phyloP scores from a whole-genome alignment of 2,113 vertebrate species.

The cat (Felis catus) region F.catus_Fca126_mat1.0 CM031421.1:22921001-22921500 shows the following conservation, averaged over 20 bases:
- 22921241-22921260: slow-evolving; percentile 81
- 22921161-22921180: slow-evolving; percentile 78
- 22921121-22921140: slow-evolving; percentile 70
- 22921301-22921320: slow-evolving; percentile 75
- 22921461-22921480: slow-evolving; percentile 37
- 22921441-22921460: not conserved
- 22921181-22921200: slow-evolving; percentile 74
- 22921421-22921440: slow-evolving; percentile 21
- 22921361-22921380: slow-evolving; percentile 59
- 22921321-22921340: slow-evolving; percentile 84
- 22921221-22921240: slow-evolving; percentile 85
- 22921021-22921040: slow-evolving; percentile 52
- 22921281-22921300: slow-evolving; percentile 86
- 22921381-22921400: slow-evolving; percentile 32
- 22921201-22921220: slow-evolving; percentile 67
- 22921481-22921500: not conserved
- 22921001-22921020: slow-evolving; percentile 63
- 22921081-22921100: slow-evolving; percentile 49
- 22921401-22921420: not conserved
- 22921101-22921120: slow-evolving; percentile 53
- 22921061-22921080: slow-evolving; percentile 71
- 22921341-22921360: slow-evolving; percentile 85
- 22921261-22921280: slow-evolving; percentile 78
- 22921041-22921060: slow-evolving; percentile 54
- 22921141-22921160: slow-evolving; percentile 79